Evolutionary conservation across 2,888 invertebrate species (phyloP).

Genomic region (Sepioteuthis lessoniana): DNA sequence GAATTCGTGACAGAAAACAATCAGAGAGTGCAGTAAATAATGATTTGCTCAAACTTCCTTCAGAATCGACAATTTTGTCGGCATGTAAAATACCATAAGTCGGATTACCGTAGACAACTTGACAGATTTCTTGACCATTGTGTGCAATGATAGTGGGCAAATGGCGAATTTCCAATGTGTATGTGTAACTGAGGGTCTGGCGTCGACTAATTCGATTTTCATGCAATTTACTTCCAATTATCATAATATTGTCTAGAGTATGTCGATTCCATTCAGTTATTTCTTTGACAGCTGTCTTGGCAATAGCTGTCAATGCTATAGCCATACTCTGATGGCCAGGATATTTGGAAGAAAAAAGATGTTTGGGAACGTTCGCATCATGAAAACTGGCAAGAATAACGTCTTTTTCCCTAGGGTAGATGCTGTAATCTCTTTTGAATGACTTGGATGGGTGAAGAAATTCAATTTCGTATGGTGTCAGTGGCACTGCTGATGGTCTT

Average conservation of each 20-base stretch:
- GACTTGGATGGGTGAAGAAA: background rate
- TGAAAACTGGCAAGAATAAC: conserved; percentile 35
- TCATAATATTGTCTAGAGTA: background rate
- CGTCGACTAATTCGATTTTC: background rate
- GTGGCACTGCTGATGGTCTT: background rate
- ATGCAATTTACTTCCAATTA: background rate
- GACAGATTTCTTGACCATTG: background rate
- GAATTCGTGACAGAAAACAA: background rate
- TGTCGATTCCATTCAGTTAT: background rate
- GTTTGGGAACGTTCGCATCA: background rate
- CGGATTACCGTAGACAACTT: background rate
- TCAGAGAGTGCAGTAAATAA: background rate
- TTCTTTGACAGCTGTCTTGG: background rate
- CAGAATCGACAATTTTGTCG: background rate
- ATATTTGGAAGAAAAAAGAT: background rate
- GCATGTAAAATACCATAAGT: background rate
- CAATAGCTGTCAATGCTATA: background rate
- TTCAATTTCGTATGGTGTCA: conserved; percentile 43
- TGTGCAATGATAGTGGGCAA: background rate
- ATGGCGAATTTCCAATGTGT: conserved; percentile 23
- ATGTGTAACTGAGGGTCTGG: background rate
- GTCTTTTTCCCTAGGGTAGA: background rate
- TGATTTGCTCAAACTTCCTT: background rate
- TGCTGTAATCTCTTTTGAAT: background rate
- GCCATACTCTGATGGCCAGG: background rate